Base-by-base conservation (phyloP, 1,140 invertebrate species). In the Laupala kohalensis region DNA sequence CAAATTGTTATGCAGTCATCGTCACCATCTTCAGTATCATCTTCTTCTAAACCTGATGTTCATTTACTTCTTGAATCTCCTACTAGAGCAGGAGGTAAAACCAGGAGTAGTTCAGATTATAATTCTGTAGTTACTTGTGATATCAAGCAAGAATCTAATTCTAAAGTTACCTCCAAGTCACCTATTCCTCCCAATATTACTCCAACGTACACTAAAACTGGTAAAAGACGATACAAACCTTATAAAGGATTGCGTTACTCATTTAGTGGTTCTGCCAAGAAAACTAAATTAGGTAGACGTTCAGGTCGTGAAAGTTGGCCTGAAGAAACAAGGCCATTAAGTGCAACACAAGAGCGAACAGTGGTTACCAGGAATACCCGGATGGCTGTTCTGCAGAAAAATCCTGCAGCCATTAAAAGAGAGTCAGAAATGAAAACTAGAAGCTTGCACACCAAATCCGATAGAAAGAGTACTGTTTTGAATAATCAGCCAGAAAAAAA, bases 221-320 rank as follows among this genome's bases (percentile, higher is more conserved):
- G 73, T 3, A 74, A 74, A 65, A 23, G 73, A 30, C 65, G 70
- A 9, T 74, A 74, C 29, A 71, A 72, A 28, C 73, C 73, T 15
- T 74, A 64, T 25, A 65, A 30, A 69, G 73, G 73, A 25, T 68
- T 74, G 25, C 27, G 70, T 6, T 74, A 74, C 27, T 74, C 73
- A 9, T 74, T 74, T 37, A 67, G 27, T 24, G 28, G 65, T 19
- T 25, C 62, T 23, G 25, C 28, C 3, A 71, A 64, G 25, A 71
- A 29, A 13, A 66, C 19, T 24, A 71, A 71, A 28, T 5, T 68
- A 13, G 37, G 37, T 13, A 9, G 37, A 53, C 9, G 37, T 13
- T 53, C 37, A 53, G 37, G 9, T 53, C 37, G 37, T 53, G 37
- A 53, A 53, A 9, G 9, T 53, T 53, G 37, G 37, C 37, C 9